Evolutionary conservation across 2,888 invertebrate species (phyloP).

Genomic region (Melieria picta): DNA sequence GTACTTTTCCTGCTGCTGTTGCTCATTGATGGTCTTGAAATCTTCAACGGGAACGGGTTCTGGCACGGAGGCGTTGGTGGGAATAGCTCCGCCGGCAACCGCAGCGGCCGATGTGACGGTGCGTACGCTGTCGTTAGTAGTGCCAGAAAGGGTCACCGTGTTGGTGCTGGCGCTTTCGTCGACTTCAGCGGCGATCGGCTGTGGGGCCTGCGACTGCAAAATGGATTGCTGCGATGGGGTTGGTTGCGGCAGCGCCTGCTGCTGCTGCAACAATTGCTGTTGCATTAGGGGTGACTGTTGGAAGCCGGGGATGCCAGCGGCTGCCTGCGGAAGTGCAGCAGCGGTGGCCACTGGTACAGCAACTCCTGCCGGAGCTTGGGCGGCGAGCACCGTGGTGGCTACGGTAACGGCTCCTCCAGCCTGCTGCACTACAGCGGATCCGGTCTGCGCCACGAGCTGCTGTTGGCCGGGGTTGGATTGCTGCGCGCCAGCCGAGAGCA

Average conservation of each 20-base stretch:
- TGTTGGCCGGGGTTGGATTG: conserved; percentile 31
- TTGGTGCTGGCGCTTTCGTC: conserved; percentile 41
- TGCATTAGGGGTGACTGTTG: conserved; percentile 56
- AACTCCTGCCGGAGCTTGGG: conserved; percentile 40
- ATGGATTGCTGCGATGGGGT: conserved; percentile 38
- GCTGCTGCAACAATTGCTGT: conserved; percentile 45
- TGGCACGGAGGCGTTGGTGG: conserved; percentile 38
- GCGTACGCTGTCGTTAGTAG: conserved; percentile 38
- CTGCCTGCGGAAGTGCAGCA: conserved; percentile 25
- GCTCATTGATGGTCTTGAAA: conserved; percentile 60
- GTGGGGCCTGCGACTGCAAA: conserved; percentile 33
- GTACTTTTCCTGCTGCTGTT: conserved; percentile 63
- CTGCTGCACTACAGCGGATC: conserved; percentile 59
- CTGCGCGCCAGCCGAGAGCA: conserved; percentile 57
- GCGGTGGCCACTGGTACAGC: conserved; percentile 38
- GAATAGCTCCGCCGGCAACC: conserved; percentile 41
- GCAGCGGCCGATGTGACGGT: conserved; percentile 47
- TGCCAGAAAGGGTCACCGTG: conserved; percentile 22
- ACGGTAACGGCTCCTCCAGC: conserved; percentile 61
- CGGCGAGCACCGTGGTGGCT: conserved; percentile 52
- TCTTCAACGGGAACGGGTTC: conserved; percentile 52
- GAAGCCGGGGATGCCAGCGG: conserved; percentile 46
- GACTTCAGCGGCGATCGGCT: conserved; percentile 32
- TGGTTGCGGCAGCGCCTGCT: conserved; percentile 37
- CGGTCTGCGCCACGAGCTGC: conserved; percentile 58